phyloP scores from a whole-genome alignment of 2,797 vertebrate genomes.

The Percopsis omiscomaycus region DNA sequence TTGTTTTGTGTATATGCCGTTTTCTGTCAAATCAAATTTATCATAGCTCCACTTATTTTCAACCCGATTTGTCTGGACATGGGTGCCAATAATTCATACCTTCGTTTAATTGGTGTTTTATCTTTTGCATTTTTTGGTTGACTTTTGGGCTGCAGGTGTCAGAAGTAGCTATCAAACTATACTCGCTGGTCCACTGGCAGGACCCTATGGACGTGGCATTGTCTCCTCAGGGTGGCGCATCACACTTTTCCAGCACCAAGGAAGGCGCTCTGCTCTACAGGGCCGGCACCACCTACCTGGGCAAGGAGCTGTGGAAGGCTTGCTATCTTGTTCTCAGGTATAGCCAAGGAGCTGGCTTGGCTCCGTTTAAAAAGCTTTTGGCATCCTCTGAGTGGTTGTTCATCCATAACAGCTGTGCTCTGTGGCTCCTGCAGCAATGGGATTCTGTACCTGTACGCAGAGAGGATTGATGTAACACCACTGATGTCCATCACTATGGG shows the following conservation, averaged over 20 bases:
- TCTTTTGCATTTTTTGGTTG: background rate
- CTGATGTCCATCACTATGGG: conserved; percentile 93
- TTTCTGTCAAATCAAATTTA: too few relatives aligned
- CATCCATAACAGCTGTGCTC: conserved; percentile 1
- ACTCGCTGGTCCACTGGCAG: conserved; percentile 96
- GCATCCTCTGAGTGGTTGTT: conserved; percentile 1
- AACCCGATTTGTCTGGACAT: too few relatives aligned
- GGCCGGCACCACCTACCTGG: conserved; percentile 89
- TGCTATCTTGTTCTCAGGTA: conserved; percentile 96
- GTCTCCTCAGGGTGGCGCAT: conserved; percentile 66
- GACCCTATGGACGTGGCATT: conserved; percentile 86
- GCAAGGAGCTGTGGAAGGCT: conserved; percentile 92
- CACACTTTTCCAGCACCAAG: conserved; percentile 74
- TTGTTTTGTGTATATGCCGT: too few relatives aligned
- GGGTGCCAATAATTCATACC: too few relatives aligned
- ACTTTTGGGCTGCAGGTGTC: conserved; percentile 74
- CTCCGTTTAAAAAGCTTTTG: background rate
- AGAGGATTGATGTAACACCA: conserved; percentile 86
- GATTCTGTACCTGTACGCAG: conserved; percentile 91
- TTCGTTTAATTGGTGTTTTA: background rate
- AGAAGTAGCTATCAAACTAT: conserved; percentile 83
- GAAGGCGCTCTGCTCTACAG: conserved; percentile 89
- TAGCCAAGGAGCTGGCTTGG: background rate
- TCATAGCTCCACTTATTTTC: too few relatives aligned
- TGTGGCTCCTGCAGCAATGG: conserved; percentile 80